Evolutionary conservation across 2,113 vertebrate species (phyloP).

Genomic region (Myocastor coypus): DNA sequence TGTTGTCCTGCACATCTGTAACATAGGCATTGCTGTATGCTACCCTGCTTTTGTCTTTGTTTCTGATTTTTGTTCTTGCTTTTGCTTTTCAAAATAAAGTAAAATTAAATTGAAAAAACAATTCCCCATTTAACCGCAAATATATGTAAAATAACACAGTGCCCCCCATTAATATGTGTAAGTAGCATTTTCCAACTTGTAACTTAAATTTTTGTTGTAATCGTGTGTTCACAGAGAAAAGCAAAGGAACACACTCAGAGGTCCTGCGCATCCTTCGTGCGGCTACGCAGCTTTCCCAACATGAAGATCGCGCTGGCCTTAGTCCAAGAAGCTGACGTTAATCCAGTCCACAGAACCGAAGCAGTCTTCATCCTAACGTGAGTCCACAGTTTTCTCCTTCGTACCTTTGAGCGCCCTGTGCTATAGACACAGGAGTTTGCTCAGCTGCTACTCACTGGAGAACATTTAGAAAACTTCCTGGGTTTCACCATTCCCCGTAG

Average conservation of each 20-base stretch:
- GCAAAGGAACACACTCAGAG: background rate
- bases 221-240: background rate
- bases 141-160: background rate
- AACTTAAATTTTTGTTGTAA: slow-evolving; percentile 16
- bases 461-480: slow-evolving; percentile 2
- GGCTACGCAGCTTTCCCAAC: background rate
- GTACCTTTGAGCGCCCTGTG: background rate
- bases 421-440: background rate
- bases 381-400: background rate
- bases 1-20: too few relatives aligned
- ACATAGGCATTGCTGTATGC: too few relatives aligned
- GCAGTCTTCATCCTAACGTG: background rate
- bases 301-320: background rate
- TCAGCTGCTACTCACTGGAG: background rate
- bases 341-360: background rate
- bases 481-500: background rate
- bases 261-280: background rate
- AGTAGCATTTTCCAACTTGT: background rate
- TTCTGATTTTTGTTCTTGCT: too few relatives aligned
- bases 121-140: background rate
- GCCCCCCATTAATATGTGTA: background rate
- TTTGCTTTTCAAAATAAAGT: too few relatives aligned
- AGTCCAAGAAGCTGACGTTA: background rate
- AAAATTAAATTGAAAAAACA: too few relatives aligned
- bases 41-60: too few relatives aligned